A percentile compares a stretch with the other conserved stretches of the same genome.
Conservation (phyloP, 1,140 invertebrate genomes). For the Caenorhabditis inopinata region DNA sequence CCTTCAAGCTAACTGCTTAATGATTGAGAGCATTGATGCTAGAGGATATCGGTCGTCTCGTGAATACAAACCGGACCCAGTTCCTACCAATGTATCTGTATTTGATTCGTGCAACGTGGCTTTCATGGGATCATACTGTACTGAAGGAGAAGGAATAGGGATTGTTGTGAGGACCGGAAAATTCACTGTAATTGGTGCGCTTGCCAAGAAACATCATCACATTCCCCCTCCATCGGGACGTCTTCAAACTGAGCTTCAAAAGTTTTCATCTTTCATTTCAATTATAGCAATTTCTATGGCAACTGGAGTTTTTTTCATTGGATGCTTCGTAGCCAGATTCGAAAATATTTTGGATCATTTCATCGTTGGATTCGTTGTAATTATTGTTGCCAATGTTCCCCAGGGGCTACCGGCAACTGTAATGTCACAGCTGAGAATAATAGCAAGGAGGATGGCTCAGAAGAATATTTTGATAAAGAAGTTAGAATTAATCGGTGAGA, state of each 20-base stretch:
- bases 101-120: slow-evolving; percentile 64
- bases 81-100: slow-evolving; percentile 51
- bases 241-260: slow-evolving; percentile 58
- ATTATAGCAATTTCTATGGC: slow-evolving; percentile 61
- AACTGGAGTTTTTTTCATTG: slow-evolving; percentile 60
- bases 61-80: slow-evolving; percentile 55
- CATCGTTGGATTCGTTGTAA: slow-evolving; percentile 64
- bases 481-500: slow-evolving; percentile 81
- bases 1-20: slow-evolving; percentile 67
- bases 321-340: slow-evolving; percentile 58
- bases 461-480: slow-evolving; percentile 97
- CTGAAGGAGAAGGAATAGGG: slow-evolving; percentile 64
- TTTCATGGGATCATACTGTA: slow-evolving; percentile 64
- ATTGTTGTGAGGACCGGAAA: slow-evolving; percentile 63
- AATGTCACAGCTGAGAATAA: slow-evolving; percentile 93
- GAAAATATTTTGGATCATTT: slow-evolving; percentile 64
- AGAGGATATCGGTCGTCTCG: slow-evolving; percentile 74
- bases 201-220: slow-evolving; percentile 57
- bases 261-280: slow-evolving; percentile 64
- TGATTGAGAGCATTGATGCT: slow-evolving; percentile 68
- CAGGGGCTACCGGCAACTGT: slow-evolving; percentile 90
- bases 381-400: slow-evolving; percentile 65
- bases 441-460: slow-evolving; percentile 97
- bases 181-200: slow-evolving; percentile 61
- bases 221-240: slow-evolving; percentile 54